Evolutionary conservation across 2,797 vertebrate genomes (phyloP), one percentile per base, ranked within the genome.

Genomic region (Florisuga fusca): DNA sequence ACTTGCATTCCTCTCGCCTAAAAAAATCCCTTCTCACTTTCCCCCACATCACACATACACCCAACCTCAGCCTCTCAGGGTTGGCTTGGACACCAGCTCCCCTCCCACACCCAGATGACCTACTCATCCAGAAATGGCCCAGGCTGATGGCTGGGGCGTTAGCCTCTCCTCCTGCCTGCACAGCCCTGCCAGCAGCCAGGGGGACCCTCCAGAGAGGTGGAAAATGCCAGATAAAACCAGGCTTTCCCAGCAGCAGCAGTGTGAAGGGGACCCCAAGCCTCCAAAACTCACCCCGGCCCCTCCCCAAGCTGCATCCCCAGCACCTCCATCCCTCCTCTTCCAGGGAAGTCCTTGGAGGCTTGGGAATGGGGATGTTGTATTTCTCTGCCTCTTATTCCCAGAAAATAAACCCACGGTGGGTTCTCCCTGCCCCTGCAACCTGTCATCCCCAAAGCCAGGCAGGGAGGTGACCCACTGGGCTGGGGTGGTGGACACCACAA

Each of bases 1-100:
- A 96, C 69, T 94, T n/a, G 9, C 97, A 98, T 98, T 98, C 97
- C 96, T 97, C 84, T 88, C 55, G 94, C 78, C 91, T 96, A 96
- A 97, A 93, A 41, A 97, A 95, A 96, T 95, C 94, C 83, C 82
- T 93, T 97, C 96, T 96, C 94, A 94, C 95, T 97, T 96, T 96
- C 95, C 94, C 96, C 97, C 97, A 96, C 90, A 95, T 96, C 92
- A 26, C 82, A 93, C 82, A 92, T 96, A 95, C 96, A 97, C 97
- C 96, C 97, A 96, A 88, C 88, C 87, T 91, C 96, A 64, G 95
- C 92, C 96, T 95, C 97, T 96, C 73, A 18, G 58, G 97, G 93
- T 66, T 57, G 45, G 61, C 85, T 97, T 89, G 96, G 96, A 97
- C 97, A 96, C 85, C 94, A 25, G 95, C 95, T 97, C 96, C 91